phyloP scores from a whole-genome alignment of 2,113 vertebrate genomes.

The Corythoichthys haematopterus region DNA sequence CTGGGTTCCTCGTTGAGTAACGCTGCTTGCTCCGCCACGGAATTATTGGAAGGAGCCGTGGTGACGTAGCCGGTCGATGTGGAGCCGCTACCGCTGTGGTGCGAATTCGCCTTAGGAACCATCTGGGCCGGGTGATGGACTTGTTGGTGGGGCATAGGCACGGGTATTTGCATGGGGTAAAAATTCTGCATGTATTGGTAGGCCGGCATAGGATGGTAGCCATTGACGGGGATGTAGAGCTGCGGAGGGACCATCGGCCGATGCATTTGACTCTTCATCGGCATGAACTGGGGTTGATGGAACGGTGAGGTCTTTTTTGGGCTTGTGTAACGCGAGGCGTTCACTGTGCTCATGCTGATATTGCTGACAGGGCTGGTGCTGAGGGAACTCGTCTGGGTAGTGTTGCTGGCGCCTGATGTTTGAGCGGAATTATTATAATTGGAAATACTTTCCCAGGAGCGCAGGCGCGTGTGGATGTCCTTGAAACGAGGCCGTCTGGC shows the following conservation, averaged over 20 bases:
- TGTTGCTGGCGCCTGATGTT: slow-evolving; percentile 90
- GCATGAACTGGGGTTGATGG: slow-evolving; percentile 86
- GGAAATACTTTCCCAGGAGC: slow-evolving; percentile 89
- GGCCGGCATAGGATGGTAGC: slow-evolving; percentile 89
- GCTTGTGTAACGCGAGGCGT: slow-evolving; percentile 81
- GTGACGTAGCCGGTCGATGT: slow-evolving; percentile 95
- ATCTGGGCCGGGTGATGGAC: slow-evolving; percentile 77
- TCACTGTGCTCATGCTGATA: slow-evolving; percentile 71
- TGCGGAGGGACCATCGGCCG: slow-evolving; percentile 86
- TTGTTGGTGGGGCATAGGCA: slow-evolving; percentile 88
- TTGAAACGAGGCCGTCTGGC: slow-evolving; percentile 89
- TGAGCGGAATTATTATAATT: slow-evolving; percentile 90
- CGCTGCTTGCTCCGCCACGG: slow-evolving; percentile 79
- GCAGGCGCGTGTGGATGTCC: slow-evolving; percentile 87
- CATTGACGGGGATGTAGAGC: slow-evolving; percentile 94
- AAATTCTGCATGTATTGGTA: slow-evolving; percentile 94
- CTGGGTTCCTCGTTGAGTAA: slow-evolving; percentile 74
- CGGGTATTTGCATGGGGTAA: slow-evolving; percentile 91
- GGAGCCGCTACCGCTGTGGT: slow-evolving; percentile 93
- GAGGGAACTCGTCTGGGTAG: slow-evolving; percentile 94
- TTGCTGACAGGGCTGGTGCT: slow-evolving; percentile 96
- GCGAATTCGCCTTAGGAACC: slow-evolving; percentile 84
- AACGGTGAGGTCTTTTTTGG: slow-evolving; percentile 87
- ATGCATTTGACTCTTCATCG: slow-evolving; percentile 87
- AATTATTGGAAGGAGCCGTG: slow-evolving; percentile 84